Base-by-base conservation (phyloP, 1,140 invertebrate genomes). In the Hylyphantes graminicola region DNA sequence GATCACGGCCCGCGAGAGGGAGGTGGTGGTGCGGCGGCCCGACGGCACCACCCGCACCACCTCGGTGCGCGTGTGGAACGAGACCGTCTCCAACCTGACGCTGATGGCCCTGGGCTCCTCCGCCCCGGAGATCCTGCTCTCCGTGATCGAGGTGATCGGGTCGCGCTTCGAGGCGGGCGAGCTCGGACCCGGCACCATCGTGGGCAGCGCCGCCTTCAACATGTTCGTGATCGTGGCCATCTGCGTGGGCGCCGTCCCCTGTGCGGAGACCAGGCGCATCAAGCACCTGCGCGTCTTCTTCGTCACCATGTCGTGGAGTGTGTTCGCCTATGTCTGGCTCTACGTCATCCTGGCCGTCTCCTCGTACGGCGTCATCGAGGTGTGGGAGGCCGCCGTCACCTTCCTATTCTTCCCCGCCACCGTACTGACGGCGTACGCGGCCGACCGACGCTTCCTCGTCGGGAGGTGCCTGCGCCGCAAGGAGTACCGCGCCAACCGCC, bases 251-350 rank as follows among this genome's bases (percentile, higher is more conserved):
- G 95, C 97, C 54, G 96, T 99, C 86, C 97, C 97, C 0, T 92
- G 93, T 80, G 95, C 94, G 15, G 96, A 99, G 90, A 93, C 94
- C 15, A 91, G 98, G 0, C 85, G 85, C 88, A 99, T 99, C 81
- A 99, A 99, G 89, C 98, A 99, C 91, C 91, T 99, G 76, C 92
- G 97, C 35, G 98, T 99, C 50, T 99, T 99, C 90, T 95, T 98
- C 88, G 96, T 99, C 19, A 99, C 98, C 0, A 97, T 98, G 12
- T 94, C 95, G 5, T 99, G 97, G 96, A 98, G 97, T 79, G 93
- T 99, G 48, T 99, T 99, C 89, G 98, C 98, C 13, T 99, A 99
- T 89, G 93, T 99, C n/a, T 99, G 98, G 98, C 91, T 99, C 6
- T 99, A 98, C 90, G 88, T 98, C n/a, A 99, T 99, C 87, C 92